Conservation (phyloP, 2,888 invertebrate genomes). For the Oscheius sp. region DNA sequence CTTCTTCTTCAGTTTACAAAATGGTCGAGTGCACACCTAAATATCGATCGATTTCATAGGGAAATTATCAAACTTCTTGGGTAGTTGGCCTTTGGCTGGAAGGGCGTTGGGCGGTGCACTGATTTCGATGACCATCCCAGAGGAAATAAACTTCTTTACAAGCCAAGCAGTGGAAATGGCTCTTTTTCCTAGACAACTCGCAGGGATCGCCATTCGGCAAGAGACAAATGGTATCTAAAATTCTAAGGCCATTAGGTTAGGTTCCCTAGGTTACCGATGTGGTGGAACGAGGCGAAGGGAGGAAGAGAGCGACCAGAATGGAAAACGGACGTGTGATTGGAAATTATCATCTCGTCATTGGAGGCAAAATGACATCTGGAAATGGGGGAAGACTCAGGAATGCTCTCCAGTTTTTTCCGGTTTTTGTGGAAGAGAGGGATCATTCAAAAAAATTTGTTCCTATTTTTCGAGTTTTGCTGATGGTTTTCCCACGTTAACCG, state of each 20-base stretch:
- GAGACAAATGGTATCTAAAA: constrained; percentile 15
- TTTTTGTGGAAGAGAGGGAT: too few species aligned
- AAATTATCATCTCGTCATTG: constrained; percentile 48
- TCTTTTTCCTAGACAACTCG: constrained; percentile 38
- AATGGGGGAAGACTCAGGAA: constrained; percentile 4
- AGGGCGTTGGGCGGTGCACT: not conserved
- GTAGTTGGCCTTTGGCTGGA: not conserved
- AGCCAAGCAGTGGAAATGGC: constrained; percentile 52
- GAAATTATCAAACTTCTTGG: constrained; percentile 9
- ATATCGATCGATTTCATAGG: too few species aligned
- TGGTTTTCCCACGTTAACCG: too few species aligned
- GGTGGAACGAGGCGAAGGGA: constrained; percentile 16
- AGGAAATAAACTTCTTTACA: constrained; percentile 38
- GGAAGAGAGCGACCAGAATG: constrained; percentile 34
- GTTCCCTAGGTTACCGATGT: constrained; percentile 23
- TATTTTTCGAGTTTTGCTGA: too few species aligned
- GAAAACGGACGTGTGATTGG: constrained; percentile 48
- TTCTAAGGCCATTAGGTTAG: not conserved
- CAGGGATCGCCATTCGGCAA: constrained; percentile 1
- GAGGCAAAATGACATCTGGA: constrained; percentile 52
- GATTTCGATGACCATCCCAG: constrained; percentile 7
- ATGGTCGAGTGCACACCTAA: constrained; percentile 56
- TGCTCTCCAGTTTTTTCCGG: too few species aligned
- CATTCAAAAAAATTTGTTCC: too few species aligned
- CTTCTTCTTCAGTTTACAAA: constrained; percentile 62